Base-by-base conservation (phyloP, 2,888 invertebrate species). In the Aricia artaxerxes region DNA sequence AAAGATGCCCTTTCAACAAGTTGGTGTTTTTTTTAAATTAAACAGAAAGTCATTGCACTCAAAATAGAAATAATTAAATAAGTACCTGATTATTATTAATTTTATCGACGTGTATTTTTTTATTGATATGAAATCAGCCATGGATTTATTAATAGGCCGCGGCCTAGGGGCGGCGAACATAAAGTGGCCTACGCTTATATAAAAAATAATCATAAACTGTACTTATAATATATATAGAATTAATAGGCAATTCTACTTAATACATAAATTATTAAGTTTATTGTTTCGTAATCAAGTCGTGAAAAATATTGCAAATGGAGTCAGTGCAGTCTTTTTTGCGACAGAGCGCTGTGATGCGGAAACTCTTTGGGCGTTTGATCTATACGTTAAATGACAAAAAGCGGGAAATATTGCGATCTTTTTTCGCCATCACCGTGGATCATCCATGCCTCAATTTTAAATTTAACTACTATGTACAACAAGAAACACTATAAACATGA, bases 361-460 rank as follows among this genome's bases (percentile, higher is more conserved):
- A 75, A 75, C 24, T 53, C 44, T 44, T 44, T 73, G 13, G 75
- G 49, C 75, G 75, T 53, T 75, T 53, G 75, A 75, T 75, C 75
- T 75, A 31, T 9, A 75, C 7, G 31, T 53, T 44, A 73, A 24
- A 44, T 24, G 73, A 44, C n/a, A 75, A 75, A 75, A 75, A 13
- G 75, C 16, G 16, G 69, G 69, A 69, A 16, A 69, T 35, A 69
- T 38, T 38, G 69, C 35, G 64, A 31, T 24, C 11, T 35, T 69
- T 69, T 11, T 69, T 69, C 4, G n/a, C 5, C 35, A 38, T 69
- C 35, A 4, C 69, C 16, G 5, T 16, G 35, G 69, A 13, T 38
- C 38, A 35, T 31, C 16, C 16, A 2, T 69, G 4, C 16, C 35
- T 69, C 4, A 69, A 35, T 69, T 69, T 69, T n/a, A 61, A 31